phyloP scores from a whole-genome alignment of 2,797 vertebrate genomes.

The Labroides dimidiatus region DNA sequence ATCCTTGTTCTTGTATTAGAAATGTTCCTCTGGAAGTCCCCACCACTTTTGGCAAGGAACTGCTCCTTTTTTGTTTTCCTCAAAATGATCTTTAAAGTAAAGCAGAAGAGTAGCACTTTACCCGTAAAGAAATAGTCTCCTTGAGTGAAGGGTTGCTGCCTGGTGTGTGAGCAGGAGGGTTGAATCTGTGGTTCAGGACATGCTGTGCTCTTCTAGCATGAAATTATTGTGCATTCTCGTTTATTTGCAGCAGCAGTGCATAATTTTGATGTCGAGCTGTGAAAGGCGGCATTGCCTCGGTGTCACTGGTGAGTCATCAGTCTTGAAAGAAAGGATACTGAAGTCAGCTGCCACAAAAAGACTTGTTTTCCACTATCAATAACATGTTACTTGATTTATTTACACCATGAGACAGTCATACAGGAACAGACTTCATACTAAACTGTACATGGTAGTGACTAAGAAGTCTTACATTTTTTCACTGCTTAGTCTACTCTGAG shows the following conservation, averaged over 20 bases:
- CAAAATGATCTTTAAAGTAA: background rate
- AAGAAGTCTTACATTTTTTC: too few species aligned
- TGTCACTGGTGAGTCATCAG: slow-evolving; percentile 8
- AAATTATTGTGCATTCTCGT: background rate
- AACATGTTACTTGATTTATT: too few species aligned
- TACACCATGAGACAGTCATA: too few species aligned
- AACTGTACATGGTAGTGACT: too few species aligned
- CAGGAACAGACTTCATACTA: too few species aligned
- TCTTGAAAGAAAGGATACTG: background rate
- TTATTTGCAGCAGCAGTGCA: slow-evolving; percentile 2
- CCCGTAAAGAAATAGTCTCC: slow-evolving; percentile 6
- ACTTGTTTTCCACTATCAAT: too few species aligned
- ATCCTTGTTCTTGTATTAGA: too few species aligned
- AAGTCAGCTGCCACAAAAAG: background rate
- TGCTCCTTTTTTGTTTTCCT: too few species aligned
- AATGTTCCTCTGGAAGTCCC: too few species aligned
- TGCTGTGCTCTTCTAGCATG: slow-evolving; percentile 2
- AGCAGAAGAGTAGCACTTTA: slow-evolving; percentile 8
- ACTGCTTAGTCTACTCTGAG: too few species aligned
- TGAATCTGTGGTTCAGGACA: background rate
- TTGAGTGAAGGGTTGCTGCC: slow-evolving; percentile 4
- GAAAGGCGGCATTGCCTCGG: background rate
- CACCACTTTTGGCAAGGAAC: too few species aligned
- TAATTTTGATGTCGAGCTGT: background rate
- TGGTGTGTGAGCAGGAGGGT: slow-evolving; percentile 3